Percentiles rank a stretch among this genome's conserved stretches.
These are phyloP conservation scores for Cotesia typhae DNA, from an alignment of 1,140 invertebrate genomes.

Conservation along the genomic window DNA sequence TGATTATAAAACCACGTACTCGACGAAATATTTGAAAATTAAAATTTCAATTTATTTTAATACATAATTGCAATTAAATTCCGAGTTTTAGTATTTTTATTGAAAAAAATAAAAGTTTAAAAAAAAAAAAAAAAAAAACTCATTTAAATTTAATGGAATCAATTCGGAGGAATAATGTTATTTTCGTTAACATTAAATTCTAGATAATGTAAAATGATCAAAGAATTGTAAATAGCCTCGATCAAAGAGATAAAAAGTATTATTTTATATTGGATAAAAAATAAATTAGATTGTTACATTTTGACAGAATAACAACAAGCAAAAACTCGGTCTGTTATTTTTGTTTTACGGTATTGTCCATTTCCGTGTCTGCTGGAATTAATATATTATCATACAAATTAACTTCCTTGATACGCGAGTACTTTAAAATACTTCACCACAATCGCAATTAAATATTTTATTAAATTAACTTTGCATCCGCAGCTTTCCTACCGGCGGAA, in stretches of 20 bases:
- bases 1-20: too few relatives aligned
- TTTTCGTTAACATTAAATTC: too few relatives aligned
- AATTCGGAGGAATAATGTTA: too few relatives aligned
- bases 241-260: not conserved
- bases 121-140: not conserved
- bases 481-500: not conserved
- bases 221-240: not conserved
- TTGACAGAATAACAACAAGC: not conserved
- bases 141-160: not conserved
- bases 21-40: too few relatives aligned
- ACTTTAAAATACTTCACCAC: not conserved
- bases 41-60: too few relatives aligned
- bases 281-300: slow-evolving; percentile 21
- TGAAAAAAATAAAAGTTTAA: too few relatives aligned
- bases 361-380: slow-evolving; percentile 27
- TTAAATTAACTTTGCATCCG: slow-evolving; percentile 8
- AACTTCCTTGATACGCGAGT: slow-evolving; percentile 8
- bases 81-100: too few relatives aligned
- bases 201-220: not conserved
- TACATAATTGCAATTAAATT: too few relatives aligned
- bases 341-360: not conserved
- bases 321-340: not conserved
- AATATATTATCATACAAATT: slow-evolving; percentile 34
- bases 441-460: not conserved
- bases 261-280: not conserved